Conservation (phyloP, 2,113 vertebrate genomes). For the Gopherus flavomarginatus region DNA sequence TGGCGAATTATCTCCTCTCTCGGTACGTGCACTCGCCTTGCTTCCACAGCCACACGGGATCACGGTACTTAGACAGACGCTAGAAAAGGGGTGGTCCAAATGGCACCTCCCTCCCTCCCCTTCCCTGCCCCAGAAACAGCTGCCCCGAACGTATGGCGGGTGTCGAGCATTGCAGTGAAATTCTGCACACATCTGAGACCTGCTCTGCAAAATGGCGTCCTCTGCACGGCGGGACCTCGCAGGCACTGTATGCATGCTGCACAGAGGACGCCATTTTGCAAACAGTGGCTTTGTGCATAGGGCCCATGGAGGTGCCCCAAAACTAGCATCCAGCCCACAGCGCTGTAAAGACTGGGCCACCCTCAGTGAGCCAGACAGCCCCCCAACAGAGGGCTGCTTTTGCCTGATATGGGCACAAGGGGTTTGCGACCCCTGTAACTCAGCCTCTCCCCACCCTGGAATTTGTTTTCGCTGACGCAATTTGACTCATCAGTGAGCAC, state of each 20-base stretch:
- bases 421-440: not conserved
- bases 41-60: not conserved
- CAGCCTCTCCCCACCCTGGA: not conserved
- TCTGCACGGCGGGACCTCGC: not conserved
- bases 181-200: not conserved
- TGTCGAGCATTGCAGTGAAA: not conserved
- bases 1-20: conserved; percentile 2
- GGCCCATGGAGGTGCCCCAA: not conserved
- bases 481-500: not conserved
- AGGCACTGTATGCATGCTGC: not conserved
- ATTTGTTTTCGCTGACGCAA: not conserved
- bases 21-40: not conserved
- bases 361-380: not conserved
- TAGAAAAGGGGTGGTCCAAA: not conserved
- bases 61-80: not conserved
- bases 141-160: not conserved
- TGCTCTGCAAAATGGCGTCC: not conserved
- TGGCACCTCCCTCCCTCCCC: not conserved
- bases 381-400: not conserved
- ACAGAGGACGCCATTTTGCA: not conserved
- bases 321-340: not conserved
- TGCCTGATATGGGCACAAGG: not conserved
- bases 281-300: too few species aligned
- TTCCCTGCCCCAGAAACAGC: not conserved
- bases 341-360: not conserved